Percentiles rank a stretch among this genome's conserved stretches.
Conservation (phyloP, 2,888 invertebrate genomes). For the Digitonthophagus gazella region DNA sequence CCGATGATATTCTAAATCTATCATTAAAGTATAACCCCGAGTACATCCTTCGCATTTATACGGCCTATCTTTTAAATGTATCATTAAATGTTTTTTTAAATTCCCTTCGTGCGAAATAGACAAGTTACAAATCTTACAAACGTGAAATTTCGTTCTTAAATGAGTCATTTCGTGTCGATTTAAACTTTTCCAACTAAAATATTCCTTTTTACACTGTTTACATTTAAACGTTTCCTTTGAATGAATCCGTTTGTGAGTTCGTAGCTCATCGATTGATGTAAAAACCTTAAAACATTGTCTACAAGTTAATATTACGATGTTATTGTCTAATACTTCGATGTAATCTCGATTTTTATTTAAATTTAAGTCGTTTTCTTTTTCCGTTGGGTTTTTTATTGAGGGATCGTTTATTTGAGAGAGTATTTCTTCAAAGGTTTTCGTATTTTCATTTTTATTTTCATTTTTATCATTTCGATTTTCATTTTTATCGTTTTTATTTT, state of each 20-base stretch:
- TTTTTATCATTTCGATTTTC: slow-evolving; percentile 23
- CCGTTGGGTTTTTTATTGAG: background rate
- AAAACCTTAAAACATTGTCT: slow-evolving; percentile 47
- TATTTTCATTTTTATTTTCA: slow-evolving; percentile 7
- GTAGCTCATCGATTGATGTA: slow-evolving; percentile 47
- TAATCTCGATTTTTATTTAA: slow-evolving; percentile 38
- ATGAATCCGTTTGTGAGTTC: slow-evolving; percentile 45
- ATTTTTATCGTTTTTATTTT: slow-evolving; percentile 41
- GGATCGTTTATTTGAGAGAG: background rate
- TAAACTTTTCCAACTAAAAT: slow-evolving; percentile 46
- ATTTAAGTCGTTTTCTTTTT: slow-evolving; percentile 12
- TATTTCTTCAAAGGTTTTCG: background rate
- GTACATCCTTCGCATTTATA: slow-evolving; percentile 48
- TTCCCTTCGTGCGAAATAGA: slow-evolving; percentile 49
- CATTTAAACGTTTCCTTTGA: slow-evolving; percentile 48
- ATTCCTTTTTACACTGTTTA: slow-evolving; percentile 48
- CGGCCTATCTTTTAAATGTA: slow-evolving; percentile 50
- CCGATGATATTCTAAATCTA: slow-evolving; percentile 47
- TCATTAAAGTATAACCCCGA: slow-evolving; percentile 48
- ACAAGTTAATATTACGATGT: slow-evolving; percentile 46
- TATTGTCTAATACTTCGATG: slow-evolving; percentile 45
- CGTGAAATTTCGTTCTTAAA: slow-evolving; percentile 46
- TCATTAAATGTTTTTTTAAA: slow-evolving; percentile 48
- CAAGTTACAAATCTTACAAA: slow-evolving; percentile 50
- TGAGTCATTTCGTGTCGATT: slow-evolving; percentile 48